Conservation (phyloP, 2,797 vertebrate genomes). For the Thamnophis elegans region DNA sequence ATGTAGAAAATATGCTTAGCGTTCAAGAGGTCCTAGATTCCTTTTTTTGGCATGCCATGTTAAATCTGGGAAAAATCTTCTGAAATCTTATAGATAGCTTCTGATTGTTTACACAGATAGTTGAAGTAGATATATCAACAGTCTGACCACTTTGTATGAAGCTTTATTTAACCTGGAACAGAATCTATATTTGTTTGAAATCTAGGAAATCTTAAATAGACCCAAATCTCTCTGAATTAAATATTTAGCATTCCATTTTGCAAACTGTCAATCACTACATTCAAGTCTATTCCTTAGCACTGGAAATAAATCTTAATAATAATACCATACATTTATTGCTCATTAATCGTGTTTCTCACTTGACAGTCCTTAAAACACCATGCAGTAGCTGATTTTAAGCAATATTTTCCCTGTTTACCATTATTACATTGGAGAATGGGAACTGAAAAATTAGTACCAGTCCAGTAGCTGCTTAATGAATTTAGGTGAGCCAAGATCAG, state of each 20-base stretch:
- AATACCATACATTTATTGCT: not conserved
- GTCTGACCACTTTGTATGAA: not conserved
- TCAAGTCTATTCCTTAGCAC: not conserved
- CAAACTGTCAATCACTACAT: not conserved
- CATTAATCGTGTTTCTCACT: not conserved
- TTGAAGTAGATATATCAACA: not conserved
- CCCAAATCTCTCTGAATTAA: not conserved
- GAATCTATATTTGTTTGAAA: not conserved
- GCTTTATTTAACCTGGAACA: not conserved
- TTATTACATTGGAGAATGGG: not conserved
- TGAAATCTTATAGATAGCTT: not conserved
- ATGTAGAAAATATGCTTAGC: not conserved
- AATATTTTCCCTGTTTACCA: not conserved
- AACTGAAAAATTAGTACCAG: not conserved
- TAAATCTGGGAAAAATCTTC: not conserved
- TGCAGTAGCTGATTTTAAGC: not conserved
- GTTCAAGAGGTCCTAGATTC: not conserved
- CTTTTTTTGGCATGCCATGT: not conserved
- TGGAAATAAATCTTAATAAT: not conserved
- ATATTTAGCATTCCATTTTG: not conserved
- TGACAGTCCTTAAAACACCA: not conserved
- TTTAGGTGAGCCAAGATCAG: not conserved
- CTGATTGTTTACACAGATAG: not conserved
- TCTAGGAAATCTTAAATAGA: not conserved
- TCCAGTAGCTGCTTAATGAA: not conserved